These are phyloP conservation scores for Nomia melanderi DNA, from an alignment of 1,140 invertebrate species.

Conservation along the genomic window DNA sequence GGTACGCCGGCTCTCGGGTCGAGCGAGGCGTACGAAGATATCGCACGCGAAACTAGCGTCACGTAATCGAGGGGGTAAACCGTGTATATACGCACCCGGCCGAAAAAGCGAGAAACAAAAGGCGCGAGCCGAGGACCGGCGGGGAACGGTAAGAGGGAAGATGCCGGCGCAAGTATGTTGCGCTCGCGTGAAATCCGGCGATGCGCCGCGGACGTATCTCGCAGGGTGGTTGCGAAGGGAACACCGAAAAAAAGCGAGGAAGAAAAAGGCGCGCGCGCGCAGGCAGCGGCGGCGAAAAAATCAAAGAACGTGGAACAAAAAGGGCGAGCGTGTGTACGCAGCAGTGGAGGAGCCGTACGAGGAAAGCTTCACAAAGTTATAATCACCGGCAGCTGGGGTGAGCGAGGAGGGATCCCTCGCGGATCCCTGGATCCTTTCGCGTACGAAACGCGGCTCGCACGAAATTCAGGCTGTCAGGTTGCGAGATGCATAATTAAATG, in stretches of 20 bases:
- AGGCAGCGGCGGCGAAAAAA: too few species aligned
- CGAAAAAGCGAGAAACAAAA: too few species aligned
- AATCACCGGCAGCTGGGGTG: slow-evolving; percentile 20
- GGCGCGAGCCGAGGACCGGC: too few species aligned
- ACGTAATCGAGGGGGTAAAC: background rate
- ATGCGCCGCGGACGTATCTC: background rate
- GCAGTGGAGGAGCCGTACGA: background rate
- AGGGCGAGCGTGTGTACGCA: background rate
- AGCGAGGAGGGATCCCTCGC: background rate
- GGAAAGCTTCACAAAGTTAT: slow-evolving; percentile 37
- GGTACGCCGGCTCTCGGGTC: background rate
- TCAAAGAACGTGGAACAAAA: background rate
- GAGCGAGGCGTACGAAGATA: slow-evolving; percentile 13
- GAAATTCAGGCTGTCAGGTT: slow-evolving; percentile 48
- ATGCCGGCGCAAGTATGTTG: background rate
- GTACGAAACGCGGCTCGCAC: slow-evolving; percentile 41
- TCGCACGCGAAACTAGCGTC: slow-evolving; percentile 26
- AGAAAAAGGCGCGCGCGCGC: background rate
- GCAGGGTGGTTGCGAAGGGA: too few species aligned
- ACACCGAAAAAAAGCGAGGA: background rate
- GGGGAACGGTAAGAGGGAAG: too few species aligned
- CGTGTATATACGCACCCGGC: too few species aligned
- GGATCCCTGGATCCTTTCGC: too few species aligned
- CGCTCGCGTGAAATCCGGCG: slow-evolving; percentile 8
- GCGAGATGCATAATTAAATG: slow-evolving; percentile 50